These are phyloP conservation scores for Luperina nickerlii DNA, from an alignment of 2,888 invertebrate genomes.

Conservation along the genomic window DNA sequence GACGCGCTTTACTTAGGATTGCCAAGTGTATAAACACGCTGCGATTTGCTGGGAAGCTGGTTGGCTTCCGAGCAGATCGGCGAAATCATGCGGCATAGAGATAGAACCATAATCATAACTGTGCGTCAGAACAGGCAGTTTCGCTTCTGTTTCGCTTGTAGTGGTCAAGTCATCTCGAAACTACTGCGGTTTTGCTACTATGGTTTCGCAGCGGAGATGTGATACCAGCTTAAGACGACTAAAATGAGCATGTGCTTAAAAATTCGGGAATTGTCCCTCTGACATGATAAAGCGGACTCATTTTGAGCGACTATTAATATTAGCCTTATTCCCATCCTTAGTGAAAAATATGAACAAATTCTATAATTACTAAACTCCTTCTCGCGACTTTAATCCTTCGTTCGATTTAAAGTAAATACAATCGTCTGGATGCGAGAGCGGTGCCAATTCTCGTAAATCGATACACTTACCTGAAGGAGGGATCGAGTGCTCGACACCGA, in stretches of 20 bases:
- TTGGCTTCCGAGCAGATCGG: no score
- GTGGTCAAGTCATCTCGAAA: neutral
- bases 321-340: neutral
- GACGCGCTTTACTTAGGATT: neutral
- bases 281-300: neutral
- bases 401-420: slow-evolving; percentile 49
- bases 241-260: neutral
- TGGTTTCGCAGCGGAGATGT: neutral
- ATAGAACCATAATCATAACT: neutral
- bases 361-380: slow-evolving; percentile 14
- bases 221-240: neutral
- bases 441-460: slow-evolving; percentile 43
- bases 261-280: neutral
- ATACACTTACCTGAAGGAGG: slow-evolving; percentile 49
- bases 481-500: slow-evolving; percentile 35
- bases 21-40: neutral
- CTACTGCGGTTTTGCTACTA: neutral
- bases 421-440: slow-evolving; percentile 30
- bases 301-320: neutral
- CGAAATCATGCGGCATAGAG: no score
- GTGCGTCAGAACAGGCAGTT: neutral
- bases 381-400: slow-evolving; percentile 17
- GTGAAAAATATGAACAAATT: no score
- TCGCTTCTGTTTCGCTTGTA: neutral
- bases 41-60: no score